Evolutionary conservation across 1,140 invertebrate genomes (phyloP).

Genomic region (Drosophila lini): DNA sequence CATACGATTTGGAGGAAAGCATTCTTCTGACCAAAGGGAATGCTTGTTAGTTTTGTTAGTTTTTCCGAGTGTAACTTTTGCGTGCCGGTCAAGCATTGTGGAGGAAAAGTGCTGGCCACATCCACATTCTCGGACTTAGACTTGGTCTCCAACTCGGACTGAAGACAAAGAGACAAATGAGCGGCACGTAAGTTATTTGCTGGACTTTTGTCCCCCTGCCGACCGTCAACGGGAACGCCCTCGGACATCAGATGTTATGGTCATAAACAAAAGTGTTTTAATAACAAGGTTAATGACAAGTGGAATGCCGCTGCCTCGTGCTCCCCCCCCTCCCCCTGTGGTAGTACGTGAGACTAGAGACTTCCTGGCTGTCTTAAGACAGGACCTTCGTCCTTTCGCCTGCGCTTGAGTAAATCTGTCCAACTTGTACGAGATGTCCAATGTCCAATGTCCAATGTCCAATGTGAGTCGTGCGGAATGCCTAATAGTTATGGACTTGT

Average conservation of each 20-base stretch:
- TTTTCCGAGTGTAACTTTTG: slow-evolving; percentile 22
- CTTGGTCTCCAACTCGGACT: neutral
- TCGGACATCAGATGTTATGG: slow-evolving; percentile 81
- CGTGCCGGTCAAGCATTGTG: slow-evolving; percentile 33
- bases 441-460: neutral
- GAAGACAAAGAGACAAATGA: slow-evolving; percentile 69
- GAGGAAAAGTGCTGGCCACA: slow-evolving; percentile 15
- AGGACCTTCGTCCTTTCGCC: slow-evolving; percentile 2
- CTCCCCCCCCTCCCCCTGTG: neutral
- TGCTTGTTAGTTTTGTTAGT: no score
- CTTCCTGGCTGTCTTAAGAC: slow-evolving; percentile 18
- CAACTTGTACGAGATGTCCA: slow-evolving; percentile 12
- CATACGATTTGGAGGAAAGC: no score
- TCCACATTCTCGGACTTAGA: neutral
- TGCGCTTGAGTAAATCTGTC: slow-evolving; percentile 48
- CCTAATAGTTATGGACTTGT: slow-evolving; percentile 73
- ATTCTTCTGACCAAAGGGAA: no score
- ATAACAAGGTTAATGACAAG: slow-evolving; percentile 84
- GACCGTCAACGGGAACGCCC: slow-evolving; percentile 6
- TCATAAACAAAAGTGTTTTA: slow-evolving; percentile 83
- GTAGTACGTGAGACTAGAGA: slow-evolving; percentile 51
- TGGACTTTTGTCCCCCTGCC: slow-evolving; percentile 46
- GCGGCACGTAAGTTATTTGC: slow-evolving; percentile 81
- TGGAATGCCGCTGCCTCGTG: slow-evolving; percentile 59
- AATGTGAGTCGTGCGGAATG: slow-evolving; percentile 21